Evolutionary conservation across 2,113 vertebrate genomes (phyloP).

Genomic region (Drymodes brunneopygia): DNA sequence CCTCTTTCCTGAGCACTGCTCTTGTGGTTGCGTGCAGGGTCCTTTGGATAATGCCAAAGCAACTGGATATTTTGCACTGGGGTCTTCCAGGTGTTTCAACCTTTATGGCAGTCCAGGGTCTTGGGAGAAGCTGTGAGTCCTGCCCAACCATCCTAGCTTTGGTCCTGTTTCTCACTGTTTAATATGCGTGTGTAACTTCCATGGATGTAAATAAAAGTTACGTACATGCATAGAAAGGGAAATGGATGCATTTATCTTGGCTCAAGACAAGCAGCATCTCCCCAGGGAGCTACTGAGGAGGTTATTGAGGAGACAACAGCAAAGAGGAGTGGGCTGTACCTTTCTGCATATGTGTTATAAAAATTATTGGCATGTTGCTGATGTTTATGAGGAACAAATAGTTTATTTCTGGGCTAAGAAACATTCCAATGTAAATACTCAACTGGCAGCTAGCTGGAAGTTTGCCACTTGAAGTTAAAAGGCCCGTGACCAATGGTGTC

Average conservation of each 20-base stretch:
- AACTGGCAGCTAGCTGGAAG: constrained; percentile 66
- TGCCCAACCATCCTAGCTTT: background rate
- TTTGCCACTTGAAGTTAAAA: constrained; percentile 66
- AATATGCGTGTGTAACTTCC: background rate
- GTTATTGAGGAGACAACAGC: constrained; percentile 23
- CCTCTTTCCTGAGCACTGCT: background rate
- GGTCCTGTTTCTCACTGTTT: background rate
- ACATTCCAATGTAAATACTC: constrained; percentile 66
- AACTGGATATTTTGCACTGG: background rate
- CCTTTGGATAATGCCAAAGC: background rate
- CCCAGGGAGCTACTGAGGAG: constrained; percentile 17
- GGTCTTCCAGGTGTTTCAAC: background rate
- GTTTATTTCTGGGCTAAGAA: constrained; percentile 63
- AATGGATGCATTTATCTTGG: constrained; percentile 32
- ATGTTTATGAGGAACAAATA: constrained; percentile 18
- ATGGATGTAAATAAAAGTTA: background rate
- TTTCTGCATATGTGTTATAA: background rate
- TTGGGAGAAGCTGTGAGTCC: background rate
- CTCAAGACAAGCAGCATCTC: constrained; percentile 9
- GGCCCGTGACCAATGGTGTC: constrained; percentile 64
- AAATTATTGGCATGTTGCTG: background rate
- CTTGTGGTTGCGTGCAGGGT: background rate
- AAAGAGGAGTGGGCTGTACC: background rate
- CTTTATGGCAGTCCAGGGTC: background rate
- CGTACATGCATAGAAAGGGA: background rate